Conservation (phyloP, 2,888 invertebrate genomes). For the Bellardia pandia region DNA sequence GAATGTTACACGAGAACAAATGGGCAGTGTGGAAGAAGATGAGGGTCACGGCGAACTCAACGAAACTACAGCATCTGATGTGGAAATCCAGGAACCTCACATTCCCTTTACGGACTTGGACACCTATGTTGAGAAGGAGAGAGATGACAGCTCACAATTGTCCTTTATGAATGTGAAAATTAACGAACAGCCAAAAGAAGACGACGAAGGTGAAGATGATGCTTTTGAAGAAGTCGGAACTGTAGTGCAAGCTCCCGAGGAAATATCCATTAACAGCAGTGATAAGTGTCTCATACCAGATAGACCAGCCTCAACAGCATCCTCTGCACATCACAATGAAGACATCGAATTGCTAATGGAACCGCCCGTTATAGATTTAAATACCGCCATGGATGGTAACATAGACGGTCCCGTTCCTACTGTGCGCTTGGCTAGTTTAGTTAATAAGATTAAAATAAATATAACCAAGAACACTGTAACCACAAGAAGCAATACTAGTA, state of each 20-base stretch:
- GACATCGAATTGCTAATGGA: constrained; percentile 54
- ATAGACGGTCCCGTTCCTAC: constrained; percentile 85
- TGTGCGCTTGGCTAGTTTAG: constrained; percentile 82
- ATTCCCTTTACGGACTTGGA: constrained; percentile 84
- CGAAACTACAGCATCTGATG: constrained; percentile 82
- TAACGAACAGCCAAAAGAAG: constrained; percentile 89
- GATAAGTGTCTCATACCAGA: constrained; percentile 80
- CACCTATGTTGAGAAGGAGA: constrained; percentile 81
- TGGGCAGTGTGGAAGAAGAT: constrained; percentile 69
- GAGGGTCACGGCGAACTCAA: constrained; percentile 59
- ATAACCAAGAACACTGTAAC: constrained; percentile 88
- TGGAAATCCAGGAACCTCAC: constrained; percentile 84
- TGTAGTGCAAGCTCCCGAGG: constrained; percentile 80
- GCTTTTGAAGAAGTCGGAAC: constrained; percentile 84
- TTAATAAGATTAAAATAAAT: constrained; percentile 91
- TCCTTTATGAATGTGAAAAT: constrained; percentile 86
- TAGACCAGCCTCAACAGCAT: constrained; percentile 84
- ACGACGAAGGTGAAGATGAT: constrained; percentile 85
- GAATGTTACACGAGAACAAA: constrained; percentile 77
- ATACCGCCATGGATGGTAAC: constrained; percentile 90
- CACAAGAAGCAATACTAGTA: constrained; percentile 84
- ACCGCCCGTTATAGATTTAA: constrained; percentile 76
- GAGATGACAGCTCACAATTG: constrained; percentile 76
- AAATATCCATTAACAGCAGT: constrained; percentile 82
- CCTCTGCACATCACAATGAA: constrained; percentile 75